Base-by-base conservation (phyloP, 2,113 vertebrate genomes). In the Otocyon megalotis region DNA sequence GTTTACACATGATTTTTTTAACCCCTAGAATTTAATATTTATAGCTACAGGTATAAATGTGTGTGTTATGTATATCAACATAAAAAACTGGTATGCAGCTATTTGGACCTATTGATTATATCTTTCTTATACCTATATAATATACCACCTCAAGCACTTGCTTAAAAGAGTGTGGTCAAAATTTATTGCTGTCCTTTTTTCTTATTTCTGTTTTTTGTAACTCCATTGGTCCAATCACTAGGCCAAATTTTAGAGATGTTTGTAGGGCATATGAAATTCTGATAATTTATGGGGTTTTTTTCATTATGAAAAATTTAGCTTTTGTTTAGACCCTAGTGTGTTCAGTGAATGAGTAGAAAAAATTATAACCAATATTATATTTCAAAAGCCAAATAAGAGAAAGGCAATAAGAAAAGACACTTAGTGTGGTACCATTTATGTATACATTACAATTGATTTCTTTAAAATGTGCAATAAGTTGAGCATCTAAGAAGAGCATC, bases 1-100 rank as follows among this genome's bases (percentile, higher is more conserved):
- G 85, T 97, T 97, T 96, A 97, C 90, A 92, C 32, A 80, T 48
- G 62, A 89, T 82, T 94, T 94, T 97, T 97, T 95, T 97, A 86
- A 88, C 15, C 95, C 60, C 28, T 94, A 87, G 65, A 88, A 97
- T 95, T 92, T 97, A 94, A 77, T 97, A 95, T 95, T 85, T 96
- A 35, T 94, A 96, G 63, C 82, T 93, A 32, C 20, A 97, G 17
- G 32, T 93, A 50, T 96, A 72, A 90, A 93, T 81, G 30, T 86
- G 69, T 32, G 22, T 95, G 63, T 53, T 53, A n/a, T 84, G 30
- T 96, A 72, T 92, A 72, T 98, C 84, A 88, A 69, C 88, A 82
- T 81, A 77, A 95, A 96, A 97, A 83, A 67, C 26, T 94, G 77
- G n/a, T 95, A 35, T 96, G 58, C 7, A 97, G 65, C 74, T 96